These are phyloP conservation scores for Drosophila paulistorum DNA, from an alignment of 1,140 invertebrate species.

Conservation along the genomic window DNA sequence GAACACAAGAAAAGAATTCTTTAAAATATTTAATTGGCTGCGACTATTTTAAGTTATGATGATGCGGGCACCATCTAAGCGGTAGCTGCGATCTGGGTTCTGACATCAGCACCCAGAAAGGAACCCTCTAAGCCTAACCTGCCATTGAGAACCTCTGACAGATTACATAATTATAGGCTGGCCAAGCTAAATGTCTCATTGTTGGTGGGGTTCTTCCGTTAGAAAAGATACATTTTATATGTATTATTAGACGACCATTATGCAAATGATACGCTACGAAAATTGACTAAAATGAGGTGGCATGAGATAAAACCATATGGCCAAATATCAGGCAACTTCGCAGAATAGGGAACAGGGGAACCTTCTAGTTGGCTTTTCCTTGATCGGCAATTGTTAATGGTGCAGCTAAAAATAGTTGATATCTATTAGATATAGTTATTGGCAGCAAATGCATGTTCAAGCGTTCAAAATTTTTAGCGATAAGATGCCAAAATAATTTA, in stretches of 20 bases:
- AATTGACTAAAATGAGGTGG: constrained; percentile 68
- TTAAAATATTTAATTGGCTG: constrained; percentile 73
- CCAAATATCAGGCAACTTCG: constrained; percentile 33
- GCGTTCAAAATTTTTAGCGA: constrained; percentile 22
- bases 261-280: constrained; percentile 73
- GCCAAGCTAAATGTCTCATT: constrained; percentile 38
- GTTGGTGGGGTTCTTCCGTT: constrained; percentile 40
- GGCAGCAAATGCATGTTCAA: constrained; percentile 60
- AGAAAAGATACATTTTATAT: constrained; percentile 54
- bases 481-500: constrained; percentile 49
- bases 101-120: constrained; percentile 64
- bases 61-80: constrained; percentile 44
- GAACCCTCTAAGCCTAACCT: constrained; percentile 23
- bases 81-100: not conserved
- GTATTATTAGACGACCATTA: constrained; percentile 60
- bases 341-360: too few relatives aligned
- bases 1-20: constrained; percentile 30
- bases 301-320: constrained; percentile 43
- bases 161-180: constrained; percentile 74
- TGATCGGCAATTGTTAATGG: not conserved
- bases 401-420: not conserved
- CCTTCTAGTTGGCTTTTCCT: not conserved
- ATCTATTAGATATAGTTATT: constrained; percentile 30
- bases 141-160: constrained; percentile 51
- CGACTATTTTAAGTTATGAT: constrained; percentile 80